Base-by-base conservation (phyloP, 2,888 invertebrate species). In the Ichneumoninae sp. region DNA sequence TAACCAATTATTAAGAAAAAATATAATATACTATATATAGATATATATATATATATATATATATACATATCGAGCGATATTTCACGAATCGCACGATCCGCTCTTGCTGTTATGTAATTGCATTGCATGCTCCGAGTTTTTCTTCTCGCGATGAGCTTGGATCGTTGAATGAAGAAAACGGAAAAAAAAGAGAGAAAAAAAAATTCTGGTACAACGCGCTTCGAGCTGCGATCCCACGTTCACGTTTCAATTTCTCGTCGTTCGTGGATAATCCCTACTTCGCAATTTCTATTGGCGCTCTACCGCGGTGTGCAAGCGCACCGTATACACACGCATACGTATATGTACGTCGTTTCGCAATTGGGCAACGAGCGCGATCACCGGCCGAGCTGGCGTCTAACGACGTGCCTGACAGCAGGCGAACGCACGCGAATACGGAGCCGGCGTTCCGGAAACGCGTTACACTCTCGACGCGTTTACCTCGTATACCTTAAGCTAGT, bases 341-440 rank as follows among this genome's bases (percentile, higher is more conserved):
- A 22, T 22, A 8, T 54, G 22, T 77, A 72, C 74, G 77, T 74
- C 60, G 68, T 83, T 80, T 80, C 83, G 68, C 83, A 83, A 83
- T 83, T 83, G 83, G 83, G 76, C 80, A 83, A 83, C 68, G 71
- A 33, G 57, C 57, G 75, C 76, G 80, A 76, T 83, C 83, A 77
- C 68, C 76, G 72, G 68, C 77, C 65, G 66, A 80, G 76, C 26
- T 62, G 69, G 68, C 74, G 69, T 47, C 60, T 81, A 84, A 84
- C 69, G 77, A 84, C 74, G 84, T 84, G 81, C 84, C 77, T 81
- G 84, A 84, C 78, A 70, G 77, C 54, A 74, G 69, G 75, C 65
- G 57, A 79, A 83, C 78, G 80, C 80, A 85, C 80, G 81, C 78
- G 80, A 80, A 77, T 76, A 71, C 50, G 70, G 62, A 65, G 40